These are phyloP conservation scores for Theristicus caerulescens DNA, from an alignment of 2,113 vertebrate species.

Conservation along the genomic window DNA sequence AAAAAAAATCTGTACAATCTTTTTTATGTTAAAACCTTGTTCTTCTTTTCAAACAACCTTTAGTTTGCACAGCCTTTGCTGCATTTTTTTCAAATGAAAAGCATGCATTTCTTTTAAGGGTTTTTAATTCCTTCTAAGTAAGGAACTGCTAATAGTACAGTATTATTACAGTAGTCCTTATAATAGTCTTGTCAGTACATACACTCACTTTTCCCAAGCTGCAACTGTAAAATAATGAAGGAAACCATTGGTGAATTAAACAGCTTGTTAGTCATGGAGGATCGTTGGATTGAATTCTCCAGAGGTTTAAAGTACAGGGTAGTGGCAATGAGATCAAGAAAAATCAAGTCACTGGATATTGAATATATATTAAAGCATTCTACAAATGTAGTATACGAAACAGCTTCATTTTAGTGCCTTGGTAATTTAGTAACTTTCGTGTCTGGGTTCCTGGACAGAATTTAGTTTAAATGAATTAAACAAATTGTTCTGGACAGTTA, in stretches of 20 bases:
- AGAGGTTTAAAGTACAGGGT: conserved; percentile 28
- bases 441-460: neutral
- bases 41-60: neutral
- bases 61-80: neutral
- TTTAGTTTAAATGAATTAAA: conserved; percentile 28
- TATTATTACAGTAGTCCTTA: neutral
- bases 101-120: neutral
- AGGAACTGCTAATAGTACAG: neutral
- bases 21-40: neutral
- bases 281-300: conserved; percentile 50
- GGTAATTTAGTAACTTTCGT: conserved; percentile 39
- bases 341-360: conserved; percentile 48
- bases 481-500: conserved; percentile 30
- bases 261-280: conserved; percentile 62
- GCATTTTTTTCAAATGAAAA: neutral
- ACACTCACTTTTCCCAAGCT: conserved; percentile 29
- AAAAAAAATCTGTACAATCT: neutral
- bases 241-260: conserved; percentile 65
- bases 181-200: conserved; percentile 37
- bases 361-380: conserved; percentile 56
- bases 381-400: neutral
- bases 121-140: conserved; percentile 22
- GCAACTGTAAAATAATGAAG: conserved; percentile 59
- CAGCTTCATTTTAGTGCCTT: conserved; percentile 41
- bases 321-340: conserved; percentile 48